These are phyloP conservation scores for Tenodera sinensis DNA, from an alignment of 2,888 invertebrate genomes.

Conservation along the genomic window DNA sequence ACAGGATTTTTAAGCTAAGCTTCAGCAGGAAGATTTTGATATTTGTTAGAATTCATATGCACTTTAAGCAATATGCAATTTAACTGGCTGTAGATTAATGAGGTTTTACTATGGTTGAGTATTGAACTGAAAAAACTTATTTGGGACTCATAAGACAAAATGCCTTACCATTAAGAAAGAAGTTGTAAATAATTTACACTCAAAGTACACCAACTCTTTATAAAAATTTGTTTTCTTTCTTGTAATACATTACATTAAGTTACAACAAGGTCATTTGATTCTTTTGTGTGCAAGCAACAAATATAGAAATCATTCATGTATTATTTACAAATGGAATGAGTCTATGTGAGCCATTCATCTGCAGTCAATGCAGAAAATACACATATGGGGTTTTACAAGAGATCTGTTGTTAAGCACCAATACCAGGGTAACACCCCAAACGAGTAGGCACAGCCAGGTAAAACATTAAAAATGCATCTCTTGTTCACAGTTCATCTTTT, in stretches of 20 bases:
- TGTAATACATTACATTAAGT: background rate
- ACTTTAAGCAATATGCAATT: no score
- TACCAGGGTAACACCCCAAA: background rate
- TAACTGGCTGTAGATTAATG: no score
- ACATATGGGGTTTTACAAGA: background rate
- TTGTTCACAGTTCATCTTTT: slow-evolving; percentile 28
- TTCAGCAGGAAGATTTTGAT: no score
- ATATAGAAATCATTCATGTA: background rate
- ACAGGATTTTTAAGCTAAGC: no score
- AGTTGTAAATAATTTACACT: no score
- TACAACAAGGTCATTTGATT: background rate
- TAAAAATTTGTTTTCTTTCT: background rate
- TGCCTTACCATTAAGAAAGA: no score
- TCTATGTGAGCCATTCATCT: background rate
- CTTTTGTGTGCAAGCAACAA: background rate
- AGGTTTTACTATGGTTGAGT: no score
- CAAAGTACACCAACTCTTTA: background rate
- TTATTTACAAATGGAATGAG: background rate
- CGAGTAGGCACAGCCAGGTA: background rate
- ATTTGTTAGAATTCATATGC: no score
- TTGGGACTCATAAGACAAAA: no score
- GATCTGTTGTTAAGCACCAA: background rate
- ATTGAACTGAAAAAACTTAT: no score
- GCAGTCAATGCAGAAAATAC: background rate
- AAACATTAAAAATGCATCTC: background rate